Evolutionary conservation across 1,140 invertebrate species (phyloP), one percentile per base, ranked within the genome.

Genomic region (Sesamia nonagrioides): DNA sequence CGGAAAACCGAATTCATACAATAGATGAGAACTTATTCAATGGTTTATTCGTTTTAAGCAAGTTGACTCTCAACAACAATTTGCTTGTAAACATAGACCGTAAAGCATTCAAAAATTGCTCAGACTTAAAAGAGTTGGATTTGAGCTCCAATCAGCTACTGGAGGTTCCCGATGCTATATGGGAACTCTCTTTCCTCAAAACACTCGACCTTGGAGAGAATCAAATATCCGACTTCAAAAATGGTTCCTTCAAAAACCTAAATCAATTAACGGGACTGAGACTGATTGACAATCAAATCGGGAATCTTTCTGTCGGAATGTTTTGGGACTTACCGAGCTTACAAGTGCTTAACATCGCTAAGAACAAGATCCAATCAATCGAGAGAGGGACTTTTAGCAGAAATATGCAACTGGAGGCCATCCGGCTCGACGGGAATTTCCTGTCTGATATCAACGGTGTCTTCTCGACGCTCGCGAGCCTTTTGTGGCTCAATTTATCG

Each of bases 21-120:
- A 96, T 98, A 80, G 97, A 98, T 77, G 96, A 97, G 52, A 96
- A 97, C 75, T 95, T 98, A 52, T 98, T 98, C 92, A 98, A 98
- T 90, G 98, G 98, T 0, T 94, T 98, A 18, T 98, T 97, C 91
- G 97, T 98, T 17, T 94, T 98, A 6, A 98, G 96, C 83, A 97
- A 98, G 91, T 95, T 99, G 15, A 98, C 97, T 9, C 94, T 98
- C 0, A 98, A 98, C 86, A 97, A 97, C 81, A 99, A 99, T 95
- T 95, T 97, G 73, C 96, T 99, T 15, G 96, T 97, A n/a, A 96
- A 95, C 80, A 96, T 99, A 77, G 97, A 98, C 90, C 95, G 96
- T 11, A 96, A 97, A 83, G 97, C 98, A n/a, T 99, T 99, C 87
- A 97, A 97, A 92, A 99, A 98, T 93, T 98, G 98, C 87, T 98